Base-by-base conservation (phyloP, 23 tunicate species). In the Oikopleura albicans region DNA sequence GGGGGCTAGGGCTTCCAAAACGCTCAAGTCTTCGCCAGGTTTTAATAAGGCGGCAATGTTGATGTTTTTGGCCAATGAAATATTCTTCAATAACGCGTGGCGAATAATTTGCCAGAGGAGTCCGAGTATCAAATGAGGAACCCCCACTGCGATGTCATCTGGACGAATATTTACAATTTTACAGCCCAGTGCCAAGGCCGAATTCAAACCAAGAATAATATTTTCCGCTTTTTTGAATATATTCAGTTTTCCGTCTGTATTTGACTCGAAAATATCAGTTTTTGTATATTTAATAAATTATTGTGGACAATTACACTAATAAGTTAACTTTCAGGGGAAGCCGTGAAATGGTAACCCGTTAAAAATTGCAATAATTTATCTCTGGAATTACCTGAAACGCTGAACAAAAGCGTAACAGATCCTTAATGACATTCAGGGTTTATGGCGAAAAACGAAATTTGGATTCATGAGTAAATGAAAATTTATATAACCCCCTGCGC, bases 101-200 rank as follows among this genome's bases (percentile, higher is more conserved):
- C 99, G 41, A 56, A 95, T 95, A 38, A 95, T 87, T 88, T 95
- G 99, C 99, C 99, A 95, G 37, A 95, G 84, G 34, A 95, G 88
- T 39, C 99, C 99, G 29, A 95, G 85, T 57, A 95, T 83, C 0
- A 95, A 66, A 87, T 95, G 99, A 56, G 95, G 87, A 41, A 85
- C 87, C 41, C 83, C 87, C 4, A 85, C 88, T 4, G 57, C 38
- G 66, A 95, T 90, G 85, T 95, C 99, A 36, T 59, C 57, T 1
- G 90, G 97, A 22, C 95, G 88, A 34, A 95, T 95, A 83, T 95
- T 95, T 83, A 95, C 90, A 57, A 95, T 89, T 85, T 84, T 95
- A 86, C 99, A 95, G 40, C 99, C 99, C 39, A 95, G 91, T 8
- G 99, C 87, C 41, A 91, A 88, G 12, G 99, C 91, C 41, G 96